Evolutionary conservation across 2,797 vertebrate genomes (phyloP).

Genomic region (Malurus leucopterus): DNA sequence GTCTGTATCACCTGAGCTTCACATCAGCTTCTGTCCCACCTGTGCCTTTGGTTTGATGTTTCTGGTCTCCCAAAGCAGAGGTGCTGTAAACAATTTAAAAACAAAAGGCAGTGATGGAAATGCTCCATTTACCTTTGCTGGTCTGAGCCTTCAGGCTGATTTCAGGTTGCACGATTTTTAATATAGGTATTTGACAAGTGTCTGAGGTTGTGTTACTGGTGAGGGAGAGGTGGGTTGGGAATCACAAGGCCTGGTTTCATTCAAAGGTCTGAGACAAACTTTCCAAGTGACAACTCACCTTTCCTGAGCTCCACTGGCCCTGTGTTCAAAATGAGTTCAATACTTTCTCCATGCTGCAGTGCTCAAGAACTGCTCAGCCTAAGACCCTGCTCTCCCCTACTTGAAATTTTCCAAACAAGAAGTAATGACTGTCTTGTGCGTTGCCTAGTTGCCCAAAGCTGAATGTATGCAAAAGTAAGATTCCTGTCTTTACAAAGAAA

Average conservation of each 20-base stretch:
- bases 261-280: not conserved
- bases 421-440: not conserved
- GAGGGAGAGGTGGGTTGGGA: not conserved
- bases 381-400: not conserved
- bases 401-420: not conserved
- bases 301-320: not conserved
- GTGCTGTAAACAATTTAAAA: not conserved
- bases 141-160: slow-evolving; percentile 17
- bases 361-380: not conserved
- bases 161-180: not conserved
- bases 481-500: not conserved
- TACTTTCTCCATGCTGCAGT: not conserved
- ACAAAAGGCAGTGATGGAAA: not conserved
- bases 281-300: not conserved
- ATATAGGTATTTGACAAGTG: not conserved
- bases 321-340: not conserved
- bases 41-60: not conserved
- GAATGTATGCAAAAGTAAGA: not conserved
- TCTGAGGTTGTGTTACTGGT: not conserved
- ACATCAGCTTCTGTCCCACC: not conserved
- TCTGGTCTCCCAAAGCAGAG: not conserved
- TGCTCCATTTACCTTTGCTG: not conserved
- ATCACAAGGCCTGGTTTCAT: not conserved
- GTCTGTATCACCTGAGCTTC: not conserved
- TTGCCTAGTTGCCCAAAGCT: not conserved